These are phyloP conservation scores for Girardia tigrina DNA, from an alignment of 2,888 invertebrate species.

Conservation along the genomic window DNA sequence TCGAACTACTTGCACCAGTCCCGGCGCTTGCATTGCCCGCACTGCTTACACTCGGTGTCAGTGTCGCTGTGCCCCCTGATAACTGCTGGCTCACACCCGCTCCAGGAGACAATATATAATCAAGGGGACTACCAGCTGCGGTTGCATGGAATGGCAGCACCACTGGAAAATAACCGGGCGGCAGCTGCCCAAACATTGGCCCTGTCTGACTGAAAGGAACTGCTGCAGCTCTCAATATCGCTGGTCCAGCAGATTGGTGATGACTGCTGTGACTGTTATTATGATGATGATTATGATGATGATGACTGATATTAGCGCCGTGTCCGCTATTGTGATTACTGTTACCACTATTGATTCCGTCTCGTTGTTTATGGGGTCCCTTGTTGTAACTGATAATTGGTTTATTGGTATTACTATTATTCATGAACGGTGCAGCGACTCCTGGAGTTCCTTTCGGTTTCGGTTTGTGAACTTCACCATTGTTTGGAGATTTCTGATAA, in stretches of 20 bases:
- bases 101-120: not conserved
- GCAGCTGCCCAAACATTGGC: not conserved
- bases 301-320: not conserved
- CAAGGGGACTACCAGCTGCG: not conserved
- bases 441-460: not conserved
- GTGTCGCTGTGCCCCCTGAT: not conserved
- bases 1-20: not conserved
- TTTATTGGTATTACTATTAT: not conserved
- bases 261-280: not conserved
- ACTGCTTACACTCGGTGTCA: not conserved
- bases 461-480: not conserved
- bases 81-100: not conserved
- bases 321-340: not conserved
- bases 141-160: slow-evolving; percentile 10
- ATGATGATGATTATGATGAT: not conserved
- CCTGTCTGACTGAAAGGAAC: not conserved
- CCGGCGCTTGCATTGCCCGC: not conserved
- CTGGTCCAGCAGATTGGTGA: too few species aligned
- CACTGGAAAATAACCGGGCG: not conserved
- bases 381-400: not conserved
- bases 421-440: not conserved
- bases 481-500: not conserved
- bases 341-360: not conserved
- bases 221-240: too few species aligned
- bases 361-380: not conserved